phyloP scores from a whole-genome alignment of 2,113 vertebrate genomes.

The Tricholaema leucomelas region DNA sequence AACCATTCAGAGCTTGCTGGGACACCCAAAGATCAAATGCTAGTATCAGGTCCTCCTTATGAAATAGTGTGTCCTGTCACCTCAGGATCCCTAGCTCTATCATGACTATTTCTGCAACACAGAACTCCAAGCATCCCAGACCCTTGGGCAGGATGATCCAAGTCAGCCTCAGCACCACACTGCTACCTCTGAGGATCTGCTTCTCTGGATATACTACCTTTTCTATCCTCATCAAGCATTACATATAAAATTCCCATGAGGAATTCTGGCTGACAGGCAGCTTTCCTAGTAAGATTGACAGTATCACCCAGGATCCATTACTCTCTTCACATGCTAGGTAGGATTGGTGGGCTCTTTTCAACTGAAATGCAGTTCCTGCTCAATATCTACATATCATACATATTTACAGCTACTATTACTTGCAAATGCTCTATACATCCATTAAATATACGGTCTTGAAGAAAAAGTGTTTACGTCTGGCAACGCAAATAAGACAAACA shows the following conservation, averaged over 20 bases:
- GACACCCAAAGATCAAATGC: background rate
- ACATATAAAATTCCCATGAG: background rate
- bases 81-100: background rate
- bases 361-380: background rate
- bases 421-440: background rate
- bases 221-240: background rate
- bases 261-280: background rate
- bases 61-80: background rate
- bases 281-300: background rate
- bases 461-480: background rate
- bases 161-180: background rate
- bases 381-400: background rate
- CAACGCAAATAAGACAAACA: background rate
- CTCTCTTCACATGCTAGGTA: background rate
- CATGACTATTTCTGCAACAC: background rate
- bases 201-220: background rate
- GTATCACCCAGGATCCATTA: background rate
- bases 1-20: background rate
- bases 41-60: background rate
- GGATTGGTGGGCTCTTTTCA: background rate
- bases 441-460: background rate
- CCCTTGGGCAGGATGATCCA: accelerated
- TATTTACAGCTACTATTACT: background rate
- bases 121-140: accelerated
- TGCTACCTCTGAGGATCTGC: background rate